phyloP scores from a whole-genome alignment of 2,113 vertebrate species.

The Phaetusa simplex region DNA sequence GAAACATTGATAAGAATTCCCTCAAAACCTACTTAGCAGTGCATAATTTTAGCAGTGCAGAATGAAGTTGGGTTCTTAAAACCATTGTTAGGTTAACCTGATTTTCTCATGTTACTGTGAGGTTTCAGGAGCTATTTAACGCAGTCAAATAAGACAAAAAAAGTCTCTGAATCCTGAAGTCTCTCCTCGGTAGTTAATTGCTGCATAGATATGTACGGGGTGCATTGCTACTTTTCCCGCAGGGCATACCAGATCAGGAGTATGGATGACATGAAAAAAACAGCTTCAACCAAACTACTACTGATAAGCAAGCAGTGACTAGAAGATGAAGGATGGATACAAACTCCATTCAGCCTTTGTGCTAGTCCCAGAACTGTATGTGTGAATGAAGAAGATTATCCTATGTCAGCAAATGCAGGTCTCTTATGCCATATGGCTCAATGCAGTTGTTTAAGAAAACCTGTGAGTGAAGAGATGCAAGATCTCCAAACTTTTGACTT shows the following conservation, averaged over 20 bases:
- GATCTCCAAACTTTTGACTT: not conserved
- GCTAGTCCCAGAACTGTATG: not conserved
- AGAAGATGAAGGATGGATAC: not conserved
- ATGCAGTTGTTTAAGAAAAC: not conserved
- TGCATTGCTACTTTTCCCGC: not conserved
- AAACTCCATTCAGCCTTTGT: not conserved
- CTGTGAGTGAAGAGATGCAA: not conserved
- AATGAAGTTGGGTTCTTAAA: not conserved
- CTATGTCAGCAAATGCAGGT: not conserved
- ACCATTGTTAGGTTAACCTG: not conserved
- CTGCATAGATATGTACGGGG: not conserved
- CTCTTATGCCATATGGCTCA: not conserved
- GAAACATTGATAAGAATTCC: not conserved
- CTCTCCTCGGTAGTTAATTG: not conserved
- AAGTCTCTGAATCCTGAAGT: not conserved
- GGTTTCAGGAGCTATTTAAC: constrained; percentile 21
- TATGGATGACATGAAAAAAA: not conserved
- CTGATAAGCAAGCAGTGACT: not conserved
- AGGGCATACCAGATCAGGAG: not conserved
- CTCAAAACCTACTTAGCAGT: constrained; percentile 55
- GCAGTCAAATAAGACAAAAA: not conserved
- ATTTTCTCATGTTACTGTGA: not conserved
- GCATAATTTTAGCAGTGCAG: not conserved
- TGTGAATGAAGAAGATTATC: not conserved
- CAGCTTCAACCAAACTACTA: not conserved